A percentile compares a stretch with the other conserved stretches of the same genome.
These are phyloP conservation scores for Drosophila nigromelanica DNA, from an alignment of 1,140 invertebrate species.

Conservation along the genomic window DNA sequence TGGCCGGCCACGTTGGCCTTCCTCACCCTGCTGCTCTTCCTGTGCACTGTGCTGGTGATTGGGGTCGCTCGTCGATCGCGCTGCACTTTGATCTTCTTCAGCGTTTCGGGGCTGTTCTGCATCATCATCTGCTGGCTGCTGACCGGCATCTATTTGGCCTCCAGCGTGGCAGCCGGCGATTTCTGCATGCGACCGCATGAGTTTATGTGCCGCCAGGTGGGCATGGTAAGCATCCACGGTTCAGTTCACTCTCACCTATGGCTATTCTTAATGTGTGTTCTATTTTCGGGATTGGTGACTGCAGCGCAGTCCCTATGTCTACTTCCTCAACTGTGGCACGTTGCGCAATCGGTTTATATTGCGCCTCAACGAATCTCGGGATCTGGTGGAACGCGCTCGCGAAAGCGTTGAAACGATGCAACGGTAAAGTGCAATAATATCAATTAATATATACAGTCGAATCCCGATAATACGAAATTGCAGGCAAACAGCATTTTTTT, in stretches of 20 bases:
- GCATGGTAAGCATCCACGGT: conserved; percentile 65
- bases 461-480: too few species aligned
- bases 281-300: conserved; percentile 4
- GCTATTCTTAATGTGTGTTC: not conserved
- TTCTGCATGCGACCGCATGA: conserved; percentile 89
- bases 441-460: not conserved
- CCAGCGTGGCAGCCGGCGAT: conserved; percentile 89
- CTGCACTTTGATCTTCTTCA: conserved; percentile 91
- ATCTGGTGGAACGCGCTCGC: conserved; percentile 78
- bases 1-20: conserved; percentile 93
- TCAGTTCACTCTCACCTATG: too few species aligned
- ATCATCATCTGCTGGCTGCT: conserved; percentile 92
- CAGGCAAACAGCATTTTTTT: not conserved
- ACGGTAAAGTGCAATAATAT: conserved; percentile 45
- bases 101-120: conserved; percentile 91
- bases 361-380: conserved; percentile 81
- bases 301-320: conserved; percentile 80
- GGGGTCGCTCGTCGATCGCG: conserved; percentile 92
- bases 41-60: conserved; percentile 92
- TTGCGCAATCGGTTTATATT: conserved; percentile 81
- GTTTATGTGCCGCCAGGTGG: conserved; percentile 82
- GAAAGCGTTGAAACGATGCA: conserved; percentile 76
- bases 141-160: conserved; percentile 90
- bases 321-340: conserved; percentile 81
- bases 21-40: conserved; percentile 89